phyloP scores from a whole-genome alignment of 2,113 vertebrate species.

The Trogon melanurus region DNA sequence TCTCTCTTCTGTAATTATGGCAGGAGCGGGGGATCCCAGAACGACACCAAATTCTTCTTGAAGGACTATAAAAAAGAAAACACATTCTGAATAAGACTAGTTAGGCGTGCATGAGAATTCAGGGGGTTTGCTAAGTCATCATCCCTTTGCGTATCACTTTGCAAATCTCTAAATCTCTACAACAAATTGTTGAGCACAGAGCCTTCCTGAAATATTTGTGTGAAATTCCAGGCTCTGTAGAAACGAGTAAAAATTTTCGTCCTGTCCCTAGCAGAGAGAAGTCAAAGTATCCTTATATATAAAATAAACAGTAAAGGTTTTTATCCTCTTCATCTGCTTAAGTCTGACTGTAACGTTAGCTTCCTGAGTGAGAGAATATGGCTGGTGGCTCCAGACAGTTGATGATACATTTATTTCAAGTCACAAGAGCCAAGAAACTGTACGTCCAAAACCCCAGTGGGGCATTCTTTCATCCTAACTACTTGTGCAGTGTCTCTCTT shows the following conservation, averaged over 20 bases:
- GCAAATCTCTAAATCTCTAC: not conserved
- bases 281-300: not conserved
- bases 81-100: not conserved
- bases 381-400: slow-evolving; percentile 32
- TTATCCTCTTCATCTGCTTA: not conserved
- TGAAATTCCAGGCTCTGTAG: not conserved
- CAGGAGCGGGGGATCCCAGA: not conserved
- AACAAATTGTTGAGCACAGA: not conserved
- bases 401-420: slow-evolving; percentile 52
- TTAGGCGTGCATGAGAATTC: not conserved
- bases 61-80: not conserved
- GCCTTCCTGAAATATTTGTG: not conserved
- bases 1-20: not conserved
- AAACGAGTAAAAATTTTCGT: not conserved
- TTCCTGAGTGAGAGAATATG: not conserved
- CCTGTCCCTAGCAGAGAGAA: not conserved
- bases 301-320: not conserved
- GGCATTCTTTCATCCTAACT: slow-evolving; percentile 60
- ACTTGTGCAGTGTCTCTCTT: slow-evolving; percentile 16
- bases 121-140: not conserved
- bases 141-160: not conserved
- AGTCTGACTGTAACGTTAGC: not conserved
- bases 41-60: not conserved
- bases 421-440: slow-evolving; percentile 11
- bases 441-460: slow-evolving; percentile 33